Evolutionary conservation across 2,113 vertebrate genomes (phyloP).

Genomic region (Aegotheles bennettii): DNA sequence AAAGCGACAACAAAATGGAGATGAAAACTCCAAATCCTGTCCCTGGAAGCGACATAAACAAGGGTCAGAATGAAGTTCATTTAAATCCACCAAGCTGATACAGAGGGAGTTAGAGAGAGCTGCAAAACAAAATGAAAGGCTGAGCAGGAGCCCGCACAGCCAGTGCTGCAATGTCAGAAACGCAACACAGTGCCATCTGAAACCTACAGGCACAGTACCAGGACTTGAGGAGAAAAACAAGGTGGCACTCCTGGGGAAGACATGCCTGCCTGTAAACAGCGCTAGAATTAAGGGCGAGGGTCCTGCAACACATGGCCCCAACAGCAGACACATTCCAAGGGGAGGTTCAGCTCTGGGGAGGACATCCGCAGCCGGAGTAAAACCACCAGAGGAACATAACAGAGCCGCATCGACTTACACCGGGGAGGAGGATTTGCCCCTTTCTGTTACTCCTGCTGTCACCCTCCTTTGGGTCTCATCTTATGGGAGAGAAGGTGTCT

Average conservation of each 20-base stretch:
- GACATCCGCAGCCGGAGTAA: background rate
- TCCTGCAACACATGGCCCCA: background rate
- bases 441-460: background rate
- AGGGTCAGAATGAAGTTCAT: conserved; percentile 16
- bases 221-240: background rate
- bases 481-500: background rate
- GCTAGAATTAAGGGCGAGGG: background rate
- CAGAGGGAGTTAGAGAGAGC: background rate
- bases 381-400: background rate
- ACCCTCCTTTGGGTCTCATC: background rate
- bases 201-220: conserved; percentile 23
- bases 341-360: background rate
- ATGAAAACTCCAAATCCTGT: background rate
- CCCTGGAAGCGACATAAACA: background rate
- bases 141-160: conserved; percentile 5
- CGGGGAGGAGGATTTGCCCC: background rate
- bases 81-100: background rate
- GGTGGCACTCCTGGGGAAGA: background rate
- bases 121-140: conserved; percentile 48
- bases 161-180: conserved; percentile 30
- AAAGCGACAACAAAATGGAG: conserved; percentile 9
- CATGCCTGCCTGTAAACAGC: background rate
- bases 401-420: background rate
- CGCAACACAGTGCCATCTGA: conserved; percentile 14
- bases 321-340: background rate